Evolutionary conservation across 2,113 vertebrate species (phyloP).

Genomic region (Phylloscopus trochiloides): DNA sequence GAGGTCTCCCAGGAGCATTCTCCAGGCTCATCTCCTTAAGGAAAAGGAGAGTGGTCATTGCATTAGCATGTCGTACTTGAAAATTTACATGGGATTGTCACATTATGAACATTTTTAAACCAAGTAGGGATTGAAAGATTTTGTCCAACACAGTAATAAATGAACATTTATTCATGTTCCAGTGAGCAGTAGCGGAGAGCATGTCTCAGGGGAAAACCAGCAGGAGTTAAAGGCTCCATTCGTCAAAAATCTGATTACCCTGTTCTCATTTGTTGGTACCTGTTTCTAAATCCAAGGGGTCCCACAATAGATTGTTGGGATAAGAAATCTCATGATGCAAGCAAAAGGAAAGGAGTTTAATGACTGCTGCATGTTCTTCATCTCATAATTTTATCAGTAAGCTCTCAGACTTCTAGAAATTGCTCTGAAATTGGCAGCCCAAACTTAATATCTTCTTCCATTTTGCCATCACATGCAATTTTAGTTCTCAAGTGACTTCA

Average conservation of each 20-base stretch:
- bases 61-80: not conserved
- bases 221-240: not conserved
- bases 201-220: not conserved
- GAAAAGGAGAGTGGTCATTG: not conserved
- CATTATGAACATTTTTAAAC: not conserved
- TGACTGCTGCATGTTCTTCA: not conserved
- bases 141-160: not conserved
- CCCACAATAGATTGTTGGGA: not conserved
- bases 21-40: not conserved
- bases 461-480: constrained; percentile 31
- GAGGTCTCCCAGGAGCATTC: not conserved
- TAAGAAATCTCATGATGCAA: not conserved
- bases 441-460: constrained; percentile 19
- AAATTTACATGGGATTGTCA: not conserved
- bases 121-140: not conserved
- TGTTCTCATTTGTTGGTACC: not conserved
- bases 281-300: not conserved
- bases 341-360: not conserved
- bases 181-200: not conserved
- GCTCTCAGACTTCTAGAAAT: constrained; percentile 19
- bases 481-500: not conserved
- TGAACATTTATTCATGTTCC: not conserved
- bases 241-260: not conserved
- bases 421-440: constrained; percentile 18
- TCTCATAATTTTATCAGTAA: not conserved